phyloP scores from a whole-genome alignment of 2,797 vertebrate genomes.

The Helicolenus hilgendorfi region DNA sequence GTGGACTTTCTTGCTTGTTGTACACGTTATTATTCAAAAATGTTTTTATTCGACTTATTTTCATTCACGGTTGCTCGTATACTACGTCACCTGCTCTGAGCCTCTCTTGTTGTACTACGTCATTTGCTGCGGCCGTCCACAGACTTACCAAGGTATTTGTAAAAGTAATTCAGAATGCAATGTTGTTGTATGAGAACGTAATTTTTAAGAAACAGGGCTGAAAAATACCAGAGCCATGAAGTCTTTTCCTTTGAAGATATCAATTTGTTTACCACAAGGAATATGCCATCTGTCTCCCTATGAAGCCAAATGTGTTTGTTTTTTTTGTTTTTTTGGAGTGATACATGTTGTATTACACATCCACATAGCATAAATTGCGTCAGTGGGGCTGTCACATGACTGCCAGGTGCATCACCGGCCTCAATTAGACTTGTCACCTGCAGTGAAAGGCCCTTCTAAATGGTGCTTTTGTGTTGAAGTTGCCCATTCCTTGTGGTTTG shows the following conservation, averaged over 20 bases:
- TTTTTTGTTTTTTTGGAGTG: background rate
- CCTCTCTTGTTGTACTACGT: too few species aligned
- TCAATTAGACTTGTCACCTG: slow-evolving; percentile 48
- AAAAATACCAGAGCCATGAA: background rate
- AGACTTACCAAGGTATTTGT: too few species aligned
- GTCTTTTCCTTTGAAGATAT: background rate
- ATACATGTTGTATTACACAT: background rate
- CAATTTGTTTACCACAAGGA: background rate
- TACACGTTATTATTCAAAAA: too few species aligned
- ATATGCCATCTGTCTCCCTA: background rate
- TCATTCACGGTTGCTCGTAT: too few species aligned
- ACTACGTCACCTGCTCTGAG: too few species aligned
- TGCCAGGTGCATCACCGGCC: slow-evolving; percentile 58
- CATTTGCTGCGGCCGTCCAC: too few species aligned
- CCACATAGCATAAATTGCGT: slow-evolving; percentile 27
- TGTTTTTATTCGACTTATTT: too few species aligned
- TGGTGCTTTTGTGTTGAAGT: slow-evolving; percentile 65
- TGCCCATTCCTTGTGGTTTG: slow-evolving; percentile 53
- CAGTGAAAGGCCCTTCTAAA: slow-evolving; percentile 60
- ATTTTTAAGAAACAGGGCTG: too few species aligned
- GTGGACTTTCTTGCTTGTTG: too few species aligned
- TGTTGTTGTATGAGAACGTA: too few species aligned
- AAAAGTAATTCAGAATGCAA: too few species aligned
- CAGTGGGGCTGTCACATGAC: slow-evolving; percentile 17
- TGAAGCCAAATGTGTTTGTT: background rate